Evolutionary conservation across 2,113 vertebrate genomes (phyloP), one percentile per base, ranked within the genome.

Genomic region (Aptenodytes patagonicus): DNA sequence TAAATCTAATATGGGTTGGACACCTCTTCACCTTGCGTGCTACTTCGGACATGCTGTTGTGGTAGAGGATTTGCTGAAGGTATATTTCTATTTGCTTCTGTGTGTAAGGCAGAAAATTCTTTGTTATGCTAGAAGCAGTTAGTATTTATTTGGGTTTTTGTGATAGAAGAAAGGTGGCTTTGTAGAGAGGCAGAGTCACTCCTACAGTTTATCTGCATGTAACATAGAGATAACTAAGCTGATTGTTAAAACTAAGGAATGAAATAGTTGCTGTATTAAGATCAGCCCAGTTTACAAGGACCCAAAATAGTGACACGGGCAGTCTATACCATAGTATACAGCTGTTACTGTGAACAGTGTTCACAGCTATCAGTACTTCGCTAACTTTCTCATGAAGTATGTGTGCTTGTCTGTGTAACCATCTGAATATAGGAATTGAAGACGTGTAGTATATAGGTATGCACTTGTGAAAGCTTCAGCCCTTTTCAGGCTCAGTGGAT

Each of bases 61-160:
- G 78, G 99, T 98, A 60, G 98, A 99, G 84, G 98, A 99, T 97
- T 95, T 99, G 57, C 98, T 99, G 60, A 99, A 99, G 99, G 99
- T 99, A 94, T 84, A 4, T 80, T 68, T 92, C 58, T 83, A 0
- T 72, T 92, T 84, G 36, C 11, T 10, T 64, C 38, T 65, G 6
- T 64, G 3, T 70, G 10, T 36, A 76, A 82, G 40, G 31, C 20
- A 79, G 36, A 89, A 72, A 66, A 68, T 44, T 57, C 15, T 68
- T 64, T 61, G 25, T 66, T 85, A 25, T 44, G 19, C 22, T 81
- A 21, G n/a, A 78, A 87, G 11, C 10, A 69, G 18, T 78, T 78
- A 25, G 29, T 68, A 36, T 73, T 83, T 78, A 6, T 57, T 78
- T 6, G 42, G 6, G 4, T 32, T 84, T 87, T 75, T 91, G 52